These are phyloP conservation scores for Drosophila mayaguana DNA, from an alignment of 2,888 invertebrate genomes.

Conservation along the genomic window DNA sequence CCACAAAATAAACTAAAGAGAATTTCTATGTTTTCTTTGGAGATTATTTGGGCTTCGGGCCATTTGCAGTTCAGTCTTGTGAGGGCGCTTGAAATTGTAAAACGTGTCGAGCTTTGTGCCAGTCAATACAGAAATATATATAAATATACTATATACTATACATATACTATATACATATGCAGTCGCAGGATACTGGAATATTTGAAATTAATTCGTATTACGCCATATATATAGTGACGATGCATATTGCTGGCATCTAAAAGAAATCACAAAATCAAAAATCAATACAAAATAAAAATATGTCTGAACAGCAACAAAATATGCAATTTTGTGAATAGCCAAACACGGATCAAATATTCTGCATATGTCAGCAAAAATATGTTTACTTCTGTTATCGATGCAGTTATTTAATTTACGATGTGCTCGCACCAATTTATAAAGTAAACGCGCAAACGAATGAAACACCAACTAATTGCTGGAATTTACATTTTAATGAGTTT, in stretches of 20 bases:
- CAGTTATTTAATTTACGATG: slow-evolving; percentile 22
- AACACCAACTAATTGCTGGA: slow-evolving; percentile 40
- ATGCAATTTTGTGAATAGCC: slow-evolving; percentile 32
- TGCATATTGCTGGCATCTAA: slow-evolving; percentile 9
- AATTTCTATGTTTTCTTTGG: slow-evolving; percentile 82
- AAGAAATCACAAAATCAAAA: slow-evolving; percentile 17
- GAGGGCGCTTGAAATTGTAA: slow-evolving; percentile 68
- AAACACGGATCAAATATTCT: slow-evolving; percentile 18
- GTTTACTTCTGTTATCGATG: slow-evolving; percentile 20
- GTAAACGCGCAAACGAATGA: slow-evolving; percentile 37
- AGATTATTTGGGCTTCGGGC: slow-evolving; percentile 68
- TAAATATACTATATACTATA: not conserved
- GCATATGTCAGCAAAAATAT: slow-evolving; percentile 32
- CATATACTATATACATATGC: not conserved
- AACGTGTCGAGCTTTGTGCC: slow-evolving; percentile 56
- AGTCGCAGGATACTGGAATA: not conserved
- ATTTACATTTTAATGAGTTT: slow-evolving; percentile 58
- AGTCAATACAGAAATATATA: not conserved
- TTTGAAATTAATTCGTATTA: not conserved
- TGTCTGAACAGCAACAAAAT: slow-evolving; percentile 24
- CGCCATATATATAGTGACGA: not conserved
- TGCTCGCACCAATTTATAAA: slow-evolving; percentile 21
- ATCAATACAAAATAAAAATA: slow-evolving; percentile 30
- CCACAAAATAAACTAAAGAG: slow-evolving; percentile 59
- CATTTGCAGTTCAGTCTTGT: slow-evolving; percentile 72